phyloP scores from a whole-genome alignment of 2,888 invertebrate genomes.

The Dicranocentrus wangi region DNA sequence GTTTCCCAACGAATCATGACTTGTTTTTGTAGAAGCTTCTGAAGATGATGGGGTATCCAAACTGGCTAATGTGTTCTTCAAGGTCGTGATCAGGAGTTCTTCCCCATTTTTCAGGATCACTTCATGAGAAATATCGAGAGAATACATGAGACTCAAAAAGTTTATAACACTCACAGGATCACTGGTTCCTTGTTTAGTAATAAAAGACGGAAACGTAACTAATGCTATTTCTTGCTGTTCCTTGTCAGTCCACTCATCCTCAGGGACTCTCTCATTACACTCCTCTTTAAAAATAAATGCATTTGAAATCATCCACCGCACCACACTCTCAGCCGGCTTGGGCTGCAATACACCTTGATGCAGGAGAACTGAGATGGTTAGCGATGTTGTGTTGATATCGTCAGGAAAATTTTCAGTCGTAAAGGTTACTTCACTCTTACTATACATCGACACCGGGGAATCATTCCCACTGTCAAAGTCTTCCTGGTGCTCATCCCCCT shows the following conservation, averaged over 20 bases:
- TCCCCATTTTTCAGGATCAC: constrained; percentile 40
- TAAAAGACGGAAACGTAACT: constrained; percentile 25
- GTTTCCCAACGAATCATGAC: constrained; percentile 48
- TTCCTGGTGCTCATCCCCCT: not conserved
- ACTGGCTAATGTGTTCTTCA: constrained; percentile 46
- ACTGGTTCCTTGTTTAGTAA: constrained; percentile 35
- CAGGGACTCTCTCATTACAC: not conserved
- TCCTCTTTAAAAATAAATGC: constrained; percentile 25
- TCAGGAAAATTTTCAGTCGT: constrained; percentile 38
- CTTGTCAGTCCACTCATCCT: not conserved
- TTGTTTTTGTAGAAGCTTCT: not conserved
- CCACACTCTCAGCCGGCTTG: constrained; percentile 62
- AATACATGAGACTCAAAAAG: constrained; percentile 56
- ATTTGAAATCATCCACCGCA: constrained; percentile 58
- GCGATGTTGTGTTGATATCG: constrained; percentile 60
- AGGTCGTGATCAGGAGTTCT: constrained; percentile 57
- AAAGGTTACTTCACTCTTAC: not conserved
- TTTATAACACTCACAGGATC: constrained; percentile 61
- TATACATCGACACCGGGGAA: constrained; percentile 35
- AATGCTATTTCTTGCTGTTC: constrained; percentile 21
- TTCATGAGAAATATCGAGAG: constrained; percentile 48
- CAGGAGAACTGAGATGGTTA: constrained; percentile 54
- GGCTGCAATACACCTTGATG: constrained; percentile 60
- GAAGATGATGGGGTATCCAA: not conserved
- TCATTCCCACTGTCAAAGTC: constrained; percentile 52